A percentile compares a stretch with the other conserved stretches of the same genome.
Evolutionary conservation across 1,140 invertebrate genomes (phyloP).

Genomic region (Tetraneura akinire): DNA sequence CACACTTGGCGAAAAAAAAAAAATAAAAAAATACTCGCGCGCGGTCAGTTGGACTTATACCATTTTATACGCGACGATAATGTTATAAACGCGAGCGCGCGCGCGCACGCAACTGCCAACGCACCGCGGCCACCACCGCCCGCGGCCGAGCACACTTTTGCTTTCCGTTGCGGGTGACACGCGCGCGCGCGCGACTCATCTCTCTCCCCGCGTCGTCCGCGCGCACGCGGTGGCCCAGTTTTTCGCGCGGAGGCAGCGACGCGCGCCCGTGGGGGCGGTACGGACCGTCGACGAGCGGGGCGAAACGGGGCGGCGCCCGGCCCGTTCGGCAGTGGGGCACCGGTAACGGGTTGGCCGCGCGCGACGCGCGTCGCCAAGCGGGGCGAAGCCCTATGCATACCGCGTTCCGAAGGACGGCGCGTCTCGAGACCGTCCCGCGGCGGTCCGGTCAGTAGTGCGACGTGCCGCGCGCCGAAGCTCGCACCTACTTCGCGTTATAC

Average conservation of each 20-base stretch:
- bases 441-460: background rate
- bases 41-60: conserved; percentile 4
- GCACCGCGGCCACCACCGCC: background rate
- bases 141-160: conserved; percentile 25
- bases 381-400: too few relatives aligned
- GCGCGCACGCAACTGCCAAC: background rate
- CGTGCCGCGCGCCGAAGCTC: background rate
- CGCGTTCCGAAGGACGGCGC: background rate
- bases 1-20: background rate
- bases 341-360: conserved; percentile 43
- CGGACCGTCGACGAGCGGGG: background rate
- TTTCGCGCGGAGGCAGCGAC: background rate
- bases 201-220: background rate
- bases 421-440: background rate
- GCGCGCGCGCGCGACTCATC: conserved; percentile 44
- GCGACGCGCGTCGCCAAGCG: background rate
- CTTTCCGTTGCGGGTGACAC: conserved; percentile 43
- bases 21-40: background rate
- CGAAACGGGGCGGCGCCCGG: conserved; percentile 46
- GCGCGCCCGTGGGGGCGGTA: background rate
- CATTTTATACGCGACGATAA: background rate
- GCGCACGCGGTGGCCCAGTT: conserved; percentile 34
- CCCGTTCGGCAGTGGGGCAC: background rate
- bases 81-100: background rate
- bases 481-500: background rate